Base-by-base conservation (phyloP, 2,797 vertebrate genomes). In the Holocentrus rufus region DNA sequence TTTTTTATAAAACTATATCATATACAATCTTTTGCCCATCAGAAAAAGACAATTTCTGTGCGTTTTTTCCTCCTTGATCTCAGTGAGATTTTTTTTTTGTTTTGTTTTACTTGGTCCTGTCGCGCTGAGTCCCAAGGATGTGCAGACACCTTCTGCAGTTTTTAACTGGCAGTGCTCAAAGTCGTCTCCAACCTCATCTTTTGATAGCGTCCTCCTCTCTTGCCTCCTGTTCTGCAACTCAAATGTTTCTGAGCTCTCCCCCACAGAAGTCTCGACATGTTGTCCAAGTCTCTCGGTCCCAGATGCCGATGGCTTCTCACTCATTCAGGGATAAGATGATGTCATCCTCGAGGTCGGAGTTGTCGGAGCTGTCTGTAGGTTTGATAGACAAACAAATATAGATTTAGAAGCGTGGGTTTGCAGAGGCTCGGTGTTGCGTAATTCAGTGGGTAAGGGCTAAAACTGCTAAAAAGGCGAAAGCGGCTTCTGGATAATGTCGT, bases 341-440 rank as follows among this genome's bases (percentile, higher is more conserved):
- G 93, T 99, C 97, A 68, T 99, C 98, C 92, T 99, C 98, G 88
- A 99, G 92, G 93, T 99, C 97, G 0, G 97, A 99, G 94, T 60
- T 98, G 91, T 98, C 98, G 0, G 97, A 97, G 93, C 96, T 98
- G 93, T 99, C 98, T 23, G 96, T 95, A 96, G 90, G 67, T 89
- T 86, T 55, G 67, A 90, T 2, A 79, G 72, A 81, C 59, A 81
- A 85, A 77, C 64, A 92, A 9, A 22, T 0, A 39, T 27, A 74
- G 59, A 75, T 79, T 73, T 65, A 80, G 73, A 81, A 79, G 79
- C 56, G 36, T 34, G 59, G 58, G 59, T 39, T 61, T 27, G 72
- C 61, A 72, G 15, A 63, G 15, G 61, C 63, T 69, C 50, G 55
- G 30, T 67, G 49, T 68, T 77, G 71, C 74, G 69, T 61, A 70